Base-by-base conservation (phyloP, 2,888 invertebrate species). In the Nebria salina region DNA sequence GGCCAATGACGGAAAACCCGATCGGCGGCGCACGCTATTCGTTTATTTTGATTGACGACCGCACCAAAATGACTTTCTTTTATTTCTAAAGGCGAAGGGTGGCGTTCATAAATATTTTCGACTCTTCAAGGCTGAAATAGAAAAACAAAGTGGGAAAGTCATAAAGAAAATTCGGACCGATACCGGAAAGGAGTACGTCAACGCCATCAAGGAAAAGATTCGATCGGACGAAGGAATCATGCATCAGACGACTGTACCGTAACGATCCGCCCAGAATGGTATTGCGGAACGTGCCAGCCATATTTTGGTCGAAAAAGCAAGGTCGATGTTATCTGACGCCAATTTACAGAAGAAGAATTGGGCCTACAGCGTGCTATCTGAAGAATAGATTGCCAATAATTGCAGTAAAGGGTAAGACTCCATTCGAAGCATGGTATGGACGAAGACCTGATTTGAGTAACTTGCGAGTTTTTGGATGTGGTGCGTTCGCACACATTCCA, bases 31-130 rank as follows among this genome's bases (percentile, higher is more conserved):
- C n/a, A n/a, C n/a, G n/a, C n/a, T n/a, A n/a, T n/a, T n/a, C n/a
- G n/a, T n/a, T n/a, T n/a, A n/a, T n/a, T n/a, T n/a, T n/a, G 75
- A 82, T 86, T 0, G 86, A 86, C 84, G 86, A 87, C 81, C 82
- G 81, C 74, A 85, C 83, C 65, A 79, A 84, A 74, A 85, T 83
- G 82, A 82, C 81, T 26, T 84, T 83, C 82, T 83, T 85, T 11
- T 85, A 85, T 84, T 85, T 82, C 72, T 85, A 13, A 85, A 84
- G 75, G 65, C 65, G 8, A 84, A 86, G 81, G 81, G 81, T 82
- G 85, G 88, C 80, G 85, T 83, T 9, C 82, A 84, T 65, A 72
- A 84, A 72, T 34, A 66, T 26, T 86, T 85, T 76, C 83, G 84
- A 85, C 85, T 25, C 86, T 86, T n/a, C n/a, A n/a, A n/a, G n/a